Evolutionary conservation across 1,140 invertebrate species (phyloP).

Genomic region (Calliopsis andreniformis): DNA sequence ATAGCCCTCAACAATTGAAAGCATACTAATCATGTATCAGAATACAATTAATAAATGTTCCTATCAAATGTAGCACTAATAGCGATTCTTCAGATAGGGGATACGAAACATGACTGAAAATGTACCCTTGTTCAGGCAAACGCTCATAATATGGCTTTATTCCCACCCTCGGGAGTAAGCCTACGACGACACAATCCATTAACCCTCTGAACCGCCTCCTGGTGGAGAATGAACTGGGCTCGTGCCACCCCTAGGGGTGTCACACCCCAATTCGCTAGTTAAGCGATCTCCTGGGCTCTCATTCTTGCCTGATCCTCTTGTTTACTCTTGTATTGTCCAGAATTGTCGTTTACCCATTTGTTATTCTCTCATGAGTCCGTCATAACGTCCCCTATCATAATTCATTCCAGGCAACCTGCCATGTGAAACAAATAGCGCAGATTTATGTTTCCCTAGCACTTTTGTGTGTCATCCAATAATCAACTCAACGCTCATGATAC

Average conservation of each 20-base stretch:
- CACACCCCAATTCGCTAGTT: conserved; percentile 67
- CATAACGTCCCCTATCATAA: no score
- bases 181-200: conserved; percentile 59
- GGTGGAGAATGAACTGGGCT: conserved; percentile 60
- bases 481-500: conserved; percentile 65
- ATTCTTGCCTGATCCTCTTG: conserved; percentile 77
- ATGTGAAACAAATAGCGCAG: background rate
- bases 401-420: background rate
- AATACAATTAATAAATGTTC: no score
- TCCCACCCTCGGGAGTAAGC: conserved; percentile 30
- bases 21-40: no score
- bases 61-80: no score
- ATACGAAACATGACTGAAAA: background rate
- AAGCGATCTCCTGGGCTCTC: conserved; percentile 64
- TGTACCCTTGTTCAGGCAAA: background rate
- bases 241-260: conserved; percentile 66
- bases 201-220: conserved; percentile 67
- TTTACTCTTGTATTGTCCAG: conserved; percentile 80
- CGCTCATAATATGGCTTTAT: background rate
- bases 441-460: conserved; percentile 80
- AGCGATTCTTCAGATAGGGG: no score
- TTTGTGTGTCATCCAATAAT: conserved; percentile 81
- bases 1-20: no score
- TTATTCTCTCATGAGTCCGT: background rate
- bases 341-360: conserved; percentile 27